These are phyloP conservation scores for Formica aserva DNA, from an alignment of 2,888 invertebrate genomes.

Conservation along the genomic window DNA sequence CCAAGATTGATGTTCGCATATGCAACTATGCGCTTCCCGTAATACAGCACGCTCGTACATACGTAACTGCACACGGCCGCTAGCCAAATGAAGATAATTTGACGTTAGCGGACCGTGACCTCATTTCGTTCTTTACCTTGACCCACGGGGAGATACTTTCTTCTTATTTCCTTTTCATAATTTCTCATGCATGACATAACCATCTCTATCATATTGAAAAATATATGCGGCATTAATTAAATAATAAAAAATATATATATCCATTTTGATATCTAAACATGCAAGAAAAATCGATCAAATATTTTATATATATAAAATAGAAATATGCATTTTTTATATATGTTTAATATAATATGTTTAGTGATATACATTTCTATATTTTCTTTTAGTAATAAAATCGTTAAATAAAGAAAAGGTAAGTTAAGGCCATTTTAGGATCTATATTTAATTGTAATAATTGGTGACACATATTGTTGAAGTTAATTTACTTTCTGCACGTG, in stretches of 20 bases:
- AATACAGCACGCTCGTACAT: constrained; percentile 6
- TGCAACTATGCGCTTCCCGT: background rate
- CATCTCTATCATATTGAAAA: background rate
- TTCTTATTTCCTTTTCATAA: constrained; percentile 27
- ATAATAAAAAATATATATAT: background rate
- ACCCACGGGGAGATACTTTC: constrained; percentile 63
- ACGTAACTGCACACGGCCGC: constrained; percentile 6
- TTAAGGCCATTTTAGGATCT: background rate
- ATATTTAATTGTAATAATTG: background rate
- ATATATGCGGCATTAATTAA: background rate
- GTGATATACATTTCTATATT: background rate
- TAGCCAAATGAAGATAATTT: constrained; percentile 59
- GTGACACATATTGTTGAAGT: background rate
- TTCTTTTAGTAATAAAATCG: background rate
- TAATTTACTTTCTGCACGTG: constrained; percentile 1
- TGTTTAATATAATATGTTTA: background rate
- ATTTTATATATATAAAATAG: constrained; percentile 2
- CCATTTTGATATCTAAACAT: background rate
- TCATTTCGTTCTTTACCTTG: constrained; percentile 73
- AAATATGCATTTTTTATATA: background rate
- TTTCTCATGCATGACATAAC: background rate
- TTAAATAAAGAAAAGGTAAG: constrained; percentile 10
- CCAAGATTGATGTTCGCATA: constrained; percentile 7
- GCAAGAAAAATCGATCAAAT: background rate
- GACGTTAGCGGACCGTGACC: constrained; percentile 74